Percentiles rank a stretch among this genome's conserved stretches.
Conservation (phyloP, 2,113 vertebrate genomes). For the Pleuronectes platessa region DNA sequence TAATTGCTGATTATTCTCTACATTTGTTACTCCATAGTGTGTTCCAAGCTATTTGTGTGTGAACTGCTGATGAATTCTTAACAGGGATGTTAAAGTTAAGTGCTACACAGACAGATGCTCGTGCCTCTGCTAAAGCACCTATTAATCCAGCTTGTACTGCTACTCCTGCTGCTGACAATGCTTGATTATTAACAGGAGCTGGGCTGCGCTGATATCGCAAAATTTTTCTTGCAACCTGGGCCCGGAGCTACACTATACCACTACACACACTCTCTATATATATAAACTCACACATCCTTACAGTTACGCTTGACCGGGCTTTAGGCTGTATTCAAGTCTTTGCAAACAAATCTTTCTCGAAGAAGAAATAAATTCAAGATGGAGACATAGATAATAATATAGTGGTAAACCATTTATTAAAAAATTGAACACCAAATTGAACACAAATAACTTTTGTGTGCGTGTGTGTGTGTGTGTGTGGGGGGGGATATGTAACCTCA, state of each 20-base stretch:
- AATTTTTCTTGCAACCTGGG: not conserved
- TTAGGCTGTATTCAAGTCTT: not conserved
- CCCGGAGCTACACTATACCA: not conserved
- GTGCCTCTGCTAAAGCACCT: not conserved
- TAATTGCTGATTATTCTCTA: not conserved
- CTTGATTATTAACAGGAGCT: not conserved
- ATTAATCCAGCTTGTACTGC: not conserved
- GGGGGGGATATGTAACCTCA: not conserved
- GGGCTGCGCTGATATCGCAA: not conserved
- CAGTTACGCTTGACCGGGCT: not conserved
- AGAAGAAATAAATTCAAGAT: too few relatives aligned
- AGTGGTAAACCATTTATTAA: too few relatives aligned
- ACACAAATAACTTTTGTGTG: too few relatives aligned
- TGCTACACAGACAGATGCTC: not conserved
- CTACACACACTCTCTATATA: not conserved
- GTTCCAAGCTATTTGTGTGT: not conserved
- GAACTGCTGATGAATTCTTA: conserved; percentile 4
- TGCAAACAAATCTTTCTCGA: too few relatives aligned
- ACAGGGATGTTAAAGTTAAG: not conserved
- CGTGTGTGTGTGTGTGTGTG: not conserved
- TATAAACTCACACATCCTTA: not conserved
- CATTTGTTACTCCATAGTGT: not conserved
- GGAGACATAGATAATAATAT: too few relatives aligned
- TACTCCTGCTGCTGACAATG: not conserved
- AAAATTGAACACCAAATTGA: too few relatives aligned